Evolutionary conservation across 2,113 vertebrate species (phyloP).

Genomic region (Notothenia coriiceps): DNA sequence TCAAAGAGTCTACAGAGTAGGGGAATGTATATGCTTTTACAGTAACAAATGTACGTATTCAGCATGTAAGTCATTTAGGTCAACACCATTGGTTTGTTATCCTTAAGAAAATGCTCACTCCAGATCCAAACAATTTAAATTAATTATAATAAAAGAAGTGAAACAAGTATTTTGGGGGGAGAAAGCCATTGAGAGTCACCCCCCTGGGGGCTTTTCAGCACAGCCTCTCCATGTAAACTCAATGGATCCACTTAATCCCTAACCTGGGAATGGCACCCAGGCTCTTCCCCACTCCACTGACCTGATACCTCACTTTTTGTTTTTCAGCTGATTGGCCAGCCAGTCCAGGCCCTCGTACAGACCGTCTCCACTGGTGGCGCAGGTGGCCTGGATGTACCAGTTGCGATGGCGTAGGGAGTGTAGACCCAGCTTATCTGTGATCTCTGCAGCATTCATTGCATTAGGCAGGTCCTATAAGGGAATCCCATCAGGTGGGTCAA

Average conservation of each 20-base stretch:
- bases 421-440: constrained; percentile 97
- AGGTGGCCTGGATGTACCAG: constrained; percentile 99
- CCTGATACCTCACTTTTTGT: constrained; percentile 91
- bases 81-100: constrained; percentile 46
- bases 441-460: constrained; percentile 96
- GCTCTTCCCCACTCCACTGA: constrained; percentile 60
- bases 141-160: constrained; percentile 36
- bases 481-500: neutral
- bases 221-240: constrained; percentile 74
- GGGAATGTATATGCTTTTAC: constrained; percentile 51
- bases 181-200: constrained; percentile 60
- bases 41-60: constrained; percentile 48
- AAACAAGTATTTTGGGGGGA: constrained; percentile 44
- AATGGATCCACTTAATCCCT: constrained; percentile 69
- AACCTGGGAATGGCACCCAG: constrained; percentile 75
- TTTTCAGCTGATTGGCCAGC: constrained; percentile 98
- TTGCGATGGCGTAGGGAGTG: constrained; percentile 95
- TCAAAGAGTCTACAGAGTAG: constrained; percentile 38
- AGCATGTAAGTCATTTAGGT: constrained; percentile 47
- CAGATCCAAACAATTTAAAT: constrained; percentile 62
- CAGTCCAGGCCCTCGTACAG: constrained; percentile 97
- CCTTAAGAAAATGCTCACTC: constrained; percentile 60
- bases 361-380: constrained; percentile 95
- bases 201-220: constrained; percentile 57
- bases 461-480: constrained; percentile 92